Base-by-base conservation (phyloP, 2,888 invertebrate species). In the Diloba caeruleocephala region DNA sequence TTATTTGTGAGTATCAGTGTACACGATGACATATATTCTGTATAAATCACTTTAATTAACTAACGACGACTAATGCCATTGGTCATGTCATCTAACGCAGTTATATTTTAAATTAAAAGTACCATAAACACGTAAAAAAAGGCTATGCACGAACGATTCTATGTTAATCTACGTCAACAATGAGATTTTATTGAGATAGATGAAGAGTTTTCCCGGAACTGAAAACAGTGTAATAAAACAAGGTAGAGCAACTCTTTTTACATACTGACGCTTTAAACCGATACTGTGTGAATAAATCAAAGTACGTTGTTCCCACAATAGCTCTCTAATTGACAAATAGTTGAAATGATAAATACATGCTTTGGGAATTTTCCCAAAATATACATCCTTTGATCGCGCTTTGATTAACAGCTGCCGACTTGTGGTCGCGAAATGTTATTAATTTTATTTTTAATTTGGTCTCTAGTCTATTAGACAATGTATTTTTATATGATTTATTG, bases 291-390 rank as follows among this genome's bases (percentile, higher is more conserved):
- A 78, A 90, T 90, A 92, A 92, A 90, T 92, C 92, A 90, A 79
- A 82, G 85, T 82, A 85, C 88, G 89, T 87, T 86, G 84, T 76
- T 81, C 88, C 86, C 84, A 89, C 90, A 90, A 92, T 92, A 90
- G 90, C 80, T 71, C 87, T 84, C 87, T 93, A 93, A 93, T 93
- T 92, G 92, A 93, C 92, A 93, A 93, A 93, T 93, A 92, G 92
- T 90, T 81, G 86, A 88, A 90, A 92, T 92, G 92, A 93, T 92
- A 88, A 90, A 93, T 93, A 89, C 87, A 82, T 75, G 79, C 82
- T 85, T 79, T 82, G 87, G 83, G 87, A 87, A 90, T 85, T 85
- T 82, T 90, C 90, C 87, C 65, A 82, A 93, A 92, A 92, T 92
- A 92, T 72, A 32, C 52, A 76, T 76, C 79, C 92, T 93, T 93